phyloP scores from a whole-genome alignment of 2,888 invertebrate genomes.

The Reticulitermes lucifugus region DNA sequence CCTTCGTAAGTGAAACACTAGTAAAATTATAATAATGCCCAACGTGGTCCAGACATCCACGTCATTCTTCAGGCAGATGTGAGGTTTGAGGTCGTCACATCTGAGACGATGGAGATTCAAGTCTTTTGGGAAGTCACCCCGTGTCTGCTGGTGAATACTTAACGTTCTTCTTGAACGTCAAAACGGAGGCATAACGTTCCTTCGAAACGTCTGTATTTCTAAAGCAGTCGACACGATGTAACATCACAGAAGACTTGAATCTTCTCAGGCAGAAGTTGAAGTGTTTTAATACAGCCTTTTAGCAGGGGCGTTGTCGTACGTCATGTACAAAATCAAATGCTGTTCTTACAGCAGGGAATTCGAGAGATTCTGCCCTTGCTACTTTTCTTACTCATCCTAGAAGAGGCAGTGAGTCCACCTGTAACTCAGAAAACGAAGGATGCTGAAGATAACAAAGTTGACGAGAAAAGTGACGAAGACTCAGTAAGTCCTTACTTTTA shows the following conservation, averaged over 20 bases:
- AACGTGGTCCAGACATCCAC: background rate
- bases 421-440: constrained; percentile 66
- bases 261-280: background rate
- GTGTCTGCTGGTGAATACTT: no score
- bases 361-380: constrained; percentile 5
- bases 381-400: constrained; percentile 45
- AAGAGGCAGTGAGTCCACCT: constrained; percentile 62
- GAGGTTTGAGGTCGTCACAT: no score
- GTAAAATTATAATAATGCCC: background rate
- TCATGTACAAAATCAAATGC: background rate
- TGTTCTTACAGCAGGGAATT: background rate
- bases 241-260: no score
- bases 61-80: background rate
- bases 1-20: background rate
- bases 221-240: no score
- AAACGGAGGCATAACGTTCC: no score
- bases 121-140: no score
- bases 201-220: no score
- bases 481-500: constrained; percentile 52
- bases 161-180: no score
- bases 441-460: constrained; percentile 54
- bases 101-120: no score
- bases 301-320: no score
- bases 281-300: no score
- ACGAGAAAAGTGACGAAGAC: constrained; percentile 63